Evolutionary conservation across 53 echinoderm and acorn worm genomes (phyloP).

Genomic region (Temnopleurus reevesii): DNA sequence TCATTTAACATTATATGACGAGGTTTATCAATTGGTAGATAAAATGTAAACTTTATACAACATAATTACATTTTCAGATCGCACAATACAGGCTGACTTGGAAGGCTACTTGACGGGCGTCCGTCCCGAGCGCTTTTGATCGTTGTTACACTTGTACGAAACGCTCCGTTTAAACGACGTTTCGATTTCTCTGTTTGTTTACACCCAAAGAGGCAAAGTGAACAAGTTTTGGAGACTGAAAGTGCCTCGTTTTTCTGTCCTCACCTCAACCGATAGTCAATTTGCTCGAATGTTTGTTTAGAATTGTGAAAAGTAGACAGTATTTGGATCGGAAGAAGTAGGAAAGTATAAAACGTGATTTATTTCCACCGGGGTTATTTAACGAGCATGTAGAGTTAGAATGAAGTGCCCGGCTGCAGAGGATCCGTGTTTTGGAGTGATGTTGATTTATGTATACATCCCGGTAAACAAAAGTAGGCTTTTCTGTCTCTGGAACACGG

Average conservation of each 20-base stretch:
- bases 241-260: conserved; percentile 59
- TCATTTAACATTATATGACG: too few species aligned
- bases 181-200: conserved; percentile 60
- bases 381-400: conserved; percentile 36
- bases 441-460: conserved; percentile 18
- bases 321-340: neutral
- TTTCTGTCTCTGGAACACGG: neutral
- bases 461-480: conserved; percentile 20
- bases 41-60: too few species aligned
- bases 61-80: too few species aligned
- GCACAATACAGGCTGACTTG: neutral
- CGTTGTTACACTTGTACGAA: conserved; percentile 40
- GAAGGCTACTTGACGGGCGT: neutral
- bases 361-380: conserved; percentile 16
- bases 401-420: neutral
- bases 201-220: conserved; percentile 20
- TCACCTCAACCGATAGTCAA: conserved; percentile 41
- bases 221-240: conserved; percentile 36
- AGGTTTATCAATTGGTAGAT: too few species aligned
- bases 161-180: conserved; percentile 56
- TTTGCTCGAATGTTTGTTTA: neutral
- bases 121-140: neutral
- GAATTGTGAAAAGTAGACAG: conserved; percentile 5
- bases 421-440: conserved; percentile 27
- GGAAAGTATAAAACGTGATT: conserved; percentile 6